Evolutionary conservation across 2,888 invertebrate species (phyloP).

Genomic region (Clivina fossor): DNA sequence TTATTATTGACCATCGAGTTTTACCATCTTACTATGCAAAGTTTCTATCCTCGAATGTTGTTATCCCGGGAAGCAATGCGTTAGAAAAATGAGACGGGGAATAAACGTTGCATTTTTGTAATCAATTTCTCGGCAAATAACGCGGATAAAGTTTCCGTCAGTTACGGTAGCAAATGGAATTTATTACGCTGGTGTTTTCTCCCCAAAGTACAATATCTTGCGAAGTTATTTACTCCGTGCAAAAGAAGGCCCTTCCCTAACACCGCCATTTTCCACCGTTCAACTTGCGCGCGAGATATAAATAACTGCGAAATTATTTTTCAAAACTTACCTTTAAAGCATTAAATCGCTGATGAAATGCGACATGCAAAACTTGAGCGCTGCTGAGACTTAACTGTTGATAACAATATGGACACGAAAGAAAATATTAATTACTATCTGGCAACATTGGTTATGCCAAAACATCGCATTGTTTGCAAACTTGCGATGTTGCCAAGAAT

Average conservation of each 20-base stretch:
- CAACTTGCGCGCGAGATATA: too few relatives aligned
- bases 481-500: too few relatives aligned
- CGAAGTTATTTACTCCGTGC: conserved; percentile 26
- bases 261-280: conserved; percentile 17
- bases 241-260: neutral
- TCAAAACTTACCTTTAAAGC: conserved; percentile 27
- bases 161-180: conserved; percentile 32
- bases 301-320: conserved; percentile 31
- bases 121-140: conserved; percentile 32
- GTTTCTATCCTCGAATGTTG: too few relatives aligned
- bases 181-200: conserved; percentile 32
- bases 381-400: too few relatives aligned
- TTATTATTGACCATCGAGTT: too few relatives aligned
- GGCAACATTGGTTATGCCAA: too few relatives aligned
- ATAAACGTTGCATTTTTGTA: conserved; percentile 32
- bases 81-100: conserved; percentile 15
- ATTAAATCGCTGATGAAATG: conserved; percentile 22
- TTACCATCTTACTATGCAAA: too few relatives aligned
- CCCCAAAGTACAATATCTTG: conserved; percentile 32
- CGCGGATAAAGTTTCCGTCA: conserved; percentile 31
- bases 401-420: too few relatives aligned
- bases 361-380: too few relatives aligned
- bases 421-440: too few relatives aligned
- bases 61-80: too few relatives aligned
- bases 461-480: too few relatives aligned